Base-by-base conservation (phyloP, 2,888 invertebrate genomes). In the Thalpophila matura region DNA sequence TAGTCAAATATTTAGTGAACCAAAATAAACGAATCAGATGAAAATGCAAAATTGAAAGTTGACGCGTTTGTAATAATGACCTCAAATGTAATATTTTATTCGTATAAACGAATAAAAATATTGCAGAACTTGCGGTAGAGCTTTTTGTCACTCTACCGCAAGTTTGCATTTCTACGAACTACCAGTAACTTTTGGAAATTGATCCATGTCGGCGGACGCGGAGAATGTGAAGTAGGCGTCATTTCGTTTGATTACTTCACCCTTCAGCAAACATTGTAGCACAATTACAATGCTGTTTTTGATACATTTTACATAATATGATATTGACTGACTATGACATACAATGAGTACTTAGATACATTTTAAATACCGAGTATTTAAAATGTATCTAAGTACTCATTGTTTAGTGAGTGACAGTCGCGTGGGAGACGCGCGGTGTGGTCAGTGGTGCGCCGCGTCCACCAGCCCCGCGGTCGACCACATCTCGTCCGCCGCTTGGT, bases 321-420 rank as follows among this genome's bases (percentile, higher is more conserved):
- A n/a, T n/a, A n/a, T n/a, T n/a, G n/a, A n/a, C n/a, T n/a, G n/a
- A n/a, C n/a, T n/a, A n/a, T n/a, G n/a, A n/a, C n/a, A n/a, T n/a
- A n/a, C n/a, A n/a, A n/a, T n/a, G n/a, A n/a, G n/a, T n/a, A n/a
- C n/a, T n/a, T n/a, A n/a, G n/a, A n/a, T n/a, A n/a, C n/a, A n/a
- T n/a, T n/a, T n/a, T n/a, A n/a, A n/a, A n/a, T n/a, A 55, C 20
- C 29, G n/a, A 12, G 12, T 16, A 47, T 10, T 47, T 63, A 37
- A 31, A 42, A 47, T n/a, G n/a, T n/a, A n/a, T n/a, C n/a, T n/a
- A n/a, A 49, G 42, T 43, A 12, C 18, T 47, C 31, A 63, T 26
- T 56, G 12, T 43, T 42, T 46, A 29, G 29, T 47, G 5, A 40
- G 37, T 31, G 42, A 33, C 14, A 27, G 33, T 24, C 26, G 56